A percentile compares a stretch with the other conserved stretches of the same genome.
Evolutionary conservation across 2,113 vertebrate genomes (phyloP).

Genomic region (Oryzias curvinotus): DNA sequence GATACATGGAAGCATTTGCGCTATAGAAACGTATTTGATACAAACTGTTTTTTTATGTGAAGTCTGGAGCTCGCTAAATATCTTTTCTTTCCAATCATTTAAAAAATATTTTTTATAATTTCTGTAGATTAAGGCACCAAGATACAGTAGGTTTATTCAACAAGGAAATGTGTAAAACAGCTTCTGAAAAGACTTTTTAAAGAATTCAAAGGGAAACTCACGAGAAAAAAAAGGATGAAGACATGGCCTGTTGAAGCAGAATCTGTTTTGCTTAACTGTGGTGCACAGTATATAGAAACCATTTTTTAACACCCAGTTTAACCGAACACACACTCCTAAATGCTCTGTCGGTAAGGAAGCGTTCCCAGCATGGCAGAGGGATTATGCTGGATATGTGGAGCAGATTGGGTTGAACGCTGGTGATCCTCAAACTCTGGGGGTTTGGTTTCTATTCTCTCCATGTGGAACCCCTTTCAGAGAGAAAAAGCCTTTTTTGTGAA

Average conservation of each 20-base stretch:
- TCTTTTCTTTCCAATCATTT: too few relatives aligned
- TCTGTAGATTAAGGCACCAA: too few relatives aligned
- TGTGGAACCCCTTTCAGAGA: constrained; percentile 22
- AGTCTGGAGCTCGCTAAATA: too few relatives aligned
- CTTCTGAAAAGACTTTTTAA: background rate
- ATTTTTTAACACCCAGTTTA: constrained; percentile 3
- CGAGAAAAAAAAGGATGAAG: background rate
- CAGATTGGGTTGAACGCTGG: constrained; percentile 48
- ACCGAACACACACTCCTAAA: constrained; percentile 18
- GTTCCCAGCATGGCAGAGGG: constrained; percentile 35
- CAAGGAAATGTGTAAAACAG: background rate
- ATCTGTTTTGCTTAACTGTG: constrained; percentile 17
- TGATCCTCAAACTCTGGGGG: constrained; percentile 50
- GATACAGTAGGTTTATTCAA: too few relatives aligned
- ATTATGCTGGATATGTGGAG: constrained; percentile 57
- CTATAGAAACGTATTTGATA: too few relatives aligned
- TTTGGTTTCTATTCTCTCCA: constrained; percentile 39
- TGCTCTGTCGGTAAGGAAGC: constrained; percentile 27
- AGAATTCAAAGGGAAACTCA: background rate
- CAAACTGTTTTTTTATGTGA: too few relatives aligned
- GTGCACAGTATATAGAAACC: constrained; percentile 14
- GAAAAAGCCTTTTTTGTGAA: too few relatives aligned
- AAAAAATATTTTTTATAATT: too few relatives aligned
- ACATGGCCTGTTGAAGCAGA: constrained; percentile 27
- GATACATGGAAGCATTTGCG: too few relatives aligned